phyloP scores from a whole-genome alignment of 2,113 vertebrate genomes.

The Nannobrachium achirus region DNA sequence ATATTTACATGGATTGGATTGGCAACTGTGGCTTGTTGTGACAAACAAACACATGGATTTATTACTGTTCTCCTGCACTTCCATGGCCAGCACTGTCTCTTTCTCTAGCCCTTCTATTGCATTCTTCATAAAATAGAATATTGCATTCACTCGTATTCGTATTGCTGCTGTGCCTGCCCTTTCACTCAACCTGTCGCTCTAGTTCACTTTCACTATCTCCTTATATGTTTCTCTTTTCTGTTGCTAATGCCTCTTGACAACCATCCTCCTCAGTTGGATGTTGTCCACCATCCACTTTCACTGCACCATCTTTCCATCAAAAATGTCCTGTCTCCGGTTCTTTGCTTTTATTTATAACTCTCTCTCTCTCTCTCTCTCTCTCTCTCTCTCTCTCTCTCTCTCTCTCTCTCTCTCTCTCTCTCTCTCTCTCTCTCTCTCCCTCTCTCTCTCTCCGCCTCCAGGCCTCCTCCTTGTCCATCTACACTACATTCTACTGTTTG shows the following conservation, averaged over 20 bases:
- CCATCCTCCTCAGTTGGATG: too few species aligned
- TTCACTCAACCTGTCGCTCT: neutral
- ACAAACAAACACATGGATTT: constrained; percentile 18
- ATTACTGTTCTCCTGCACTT: constrained; percentile 54
- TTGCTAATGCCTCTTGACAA: too few species aligned
- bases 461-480: neutral
- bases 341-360: neutral
- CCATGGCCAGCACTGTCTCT: constrained; percentile 52
- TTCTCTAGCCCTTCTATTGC: neutral
- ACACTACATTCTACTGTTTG: constrained; percentile 5
- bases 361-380: neutral
- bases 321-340: too few species aligned
- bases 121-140: neutral
- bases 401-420: neutral
- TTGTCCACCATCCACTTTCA: too few species aligned
- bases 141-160: constrained; percentile 18
- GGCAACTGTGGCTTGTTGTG: neutral
- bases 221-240: too few species aligned
- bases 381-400: neutral
- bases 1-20: constrained; percentile 52
- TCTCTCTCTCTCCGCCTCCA: neutral
- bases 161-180: constrained; percentile 39
- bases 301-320: too few species aligned
- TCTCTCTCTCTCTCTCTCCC: constrained; percentile 5
- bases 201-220: neutral